Evolutionary conservation across 2,113 vertebrate species (phyloP).

Genomic region (Vulpes lagopus): DNA sequence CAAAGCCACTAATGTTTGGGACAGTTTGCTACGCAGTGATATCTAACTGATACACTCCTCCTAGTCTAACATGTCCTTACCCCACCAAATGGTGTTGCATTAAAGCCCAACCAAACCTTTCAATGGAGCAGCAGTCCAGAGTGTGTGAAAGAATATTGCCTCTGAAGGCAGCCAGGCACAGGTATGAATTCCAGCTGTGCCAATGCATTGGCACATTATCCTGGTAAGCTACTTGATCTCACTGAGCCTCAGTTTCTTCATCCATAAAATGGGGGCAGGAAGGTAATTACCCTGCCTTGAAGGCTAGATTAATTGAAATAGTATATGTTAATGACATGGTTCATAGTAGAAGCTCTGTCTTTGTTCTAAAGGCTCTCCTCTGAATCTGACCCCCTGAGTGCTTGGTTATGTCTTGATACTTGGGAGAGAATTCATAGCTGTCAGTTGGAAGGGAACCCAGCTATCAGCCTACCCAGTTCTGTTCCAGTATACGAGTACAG

Average conservation of each 20-base stretch:
- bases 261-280: background rate
- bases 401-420: background rate
- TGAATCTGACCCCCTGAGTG: background rate
- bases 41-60: background rate
- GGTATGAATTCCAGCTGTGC: background rate
- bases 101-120: background rate
- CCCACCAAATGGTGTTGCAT: background rate
- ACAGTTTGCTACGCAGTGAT: background rate
- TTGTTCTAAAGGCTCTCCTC: background rate
- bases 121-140: background rate
- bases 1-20: background rate
- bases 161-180: background rate
- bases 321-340: background rate
- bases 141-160: background rate
- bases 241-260: background rate
- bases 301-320: background rate
- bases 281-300: background rate
- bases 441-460: background rate
- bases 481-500: background rate
- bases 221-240: background rate
- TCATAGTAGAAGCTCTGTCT: no score
- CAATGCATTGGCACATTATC: background rate
- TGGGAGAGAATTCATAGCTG: background rate
- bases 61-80: background rate
- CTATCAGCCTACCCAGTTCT: background rate